Evolutionary conservation across 2,797 vertebrate genomes (phyloP), one percentile per base, ranked within the genome.

Genomic region (Vultur gryphus): DNA sequence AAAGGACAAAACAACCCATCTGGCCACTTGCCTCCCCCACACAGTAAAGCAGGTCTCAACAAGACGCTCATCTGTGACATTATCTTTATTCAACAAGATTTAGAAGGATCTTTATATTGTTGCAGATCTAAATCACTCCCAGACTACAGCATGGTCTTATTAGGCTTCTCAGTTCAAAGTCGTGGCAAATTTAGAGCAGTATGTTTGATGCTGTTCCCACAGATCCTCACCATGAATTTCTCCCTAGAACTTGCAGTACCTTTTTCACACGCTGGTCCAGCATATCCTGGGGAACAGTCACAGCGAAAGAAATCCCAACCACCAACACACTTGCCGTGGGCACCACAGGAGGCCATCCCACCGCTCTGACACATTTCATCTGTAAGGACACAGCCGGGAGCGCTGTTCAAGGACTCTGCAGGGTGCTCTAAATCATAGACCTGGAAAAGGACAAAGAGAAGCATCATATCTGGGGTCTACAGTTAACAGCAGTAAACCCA

Each of bases 261-360:
- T 91, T 92, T 97, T 84, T 99, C 98, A 97, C 99, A 99, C 33
- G 98, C 97, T 94, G 98, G 97, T 89, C 99, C 99, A 4, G 89
- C 97, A 89, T 98, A 98, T 58, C 99, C 99, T 2, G 99, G 97
- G 72, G 97, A 98, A 52, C 99, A 99, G 91, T 98, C 97, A 82
- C 99, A 99, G 96, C 78, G 99, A 95, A 99, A 99, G 58, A 98
- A 99, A 84, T 98, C 98, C 99, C 98, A 99, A 70, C 98, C 98
- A 13, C 98, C 98, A 51, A 98, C 92, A 89, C 99, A 99, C 87
- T 97, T 98, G 51, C 98, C 98, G 13, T 98, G 98, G 49, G 90
- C 33, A 1, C 99, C 99, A 87, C 99, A 99, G 41, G 98, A 98
- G 18, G 98, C 97, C 6, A 97, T 96, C 21, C 97, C 98, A 3